A percentile compares a stretch with the other conserved stretches of the same genome.
Conservation (phyloP, 2,888 invertebrate genomes). For the Chesias legatella region DNA sequence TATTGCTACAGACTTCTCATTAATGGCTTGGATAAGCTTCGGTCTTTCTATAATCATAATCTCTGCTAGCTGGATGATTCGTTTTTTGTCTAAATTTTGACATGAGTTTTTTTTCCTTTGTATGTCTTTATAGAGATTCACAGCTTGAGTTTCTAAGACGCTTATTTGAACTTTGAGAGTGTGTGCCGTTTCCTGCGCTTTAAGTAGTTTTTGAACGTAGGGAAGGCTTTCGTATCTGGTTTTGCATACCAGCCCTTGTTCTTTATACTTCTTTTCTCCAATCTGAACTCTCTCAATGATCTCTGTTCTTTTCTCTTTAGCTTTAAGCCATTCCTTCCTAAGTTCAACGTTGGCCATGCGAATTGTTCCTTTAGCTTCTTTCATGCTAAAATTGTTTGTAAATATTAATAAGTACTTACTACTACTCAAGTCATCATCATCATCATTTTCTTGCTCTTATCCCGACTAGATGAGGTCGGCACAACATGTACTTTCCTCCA, state of each 20-base stretch:
- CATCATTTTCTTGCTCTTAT: too few relatives aligned
- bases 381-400: slow-evolving; percentile 40
- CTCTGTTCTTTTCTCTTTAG: slow-evolving; percentile 45
- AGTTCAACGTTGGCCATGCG: slow-evolving; percentile 54
- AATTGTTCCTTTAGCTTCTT: slow-evolving; percentile 47
- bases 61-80: slow-evolving; percentile 50
- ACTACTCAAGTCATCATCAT: too few relatives aligned
- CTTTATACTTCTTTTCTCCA: slow-evolving; percentile 57
- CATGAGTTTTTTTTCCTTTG: slow-evolving; percentile 37
- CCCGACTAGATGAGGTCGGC: too few relatives aligned
- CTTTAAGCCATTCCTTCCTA: slow-evolving; percentile 50
- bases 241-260: slow-evolving; percentile 53
- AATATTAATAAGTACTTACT: not conserved
- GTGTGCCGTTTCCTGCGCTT: slow-evolving; percentile 36
- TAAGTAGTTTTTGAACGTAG: slow-evolving; percentile 48
- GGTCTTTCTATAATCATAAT: slow-evolving; percentile 49
- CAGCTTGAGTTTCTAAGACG: slow-evolving; percentile 37
- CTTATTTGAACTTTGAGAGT: slow-evolving; percentile 37
- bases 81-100: slow-evolving; percentile 38
- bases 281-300: slow-evolving; percentile 41
- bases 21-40: slow-evolving; percentile 35
- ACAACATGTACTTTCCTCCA: too few relatives aligned
- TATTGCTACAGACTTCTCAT: slow-evolving; percentile 37
- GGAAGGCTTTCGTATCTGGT: slow-evolving; percentile 57
- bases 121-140: slow-evolving; percentile 37